These are phyloP conservation scores for Chrysaora quinquecirrha DNA, from an alignment of 30 jellyfish, hydroid and myxozoan genomes.

Conservation along the genomic window DNA sequence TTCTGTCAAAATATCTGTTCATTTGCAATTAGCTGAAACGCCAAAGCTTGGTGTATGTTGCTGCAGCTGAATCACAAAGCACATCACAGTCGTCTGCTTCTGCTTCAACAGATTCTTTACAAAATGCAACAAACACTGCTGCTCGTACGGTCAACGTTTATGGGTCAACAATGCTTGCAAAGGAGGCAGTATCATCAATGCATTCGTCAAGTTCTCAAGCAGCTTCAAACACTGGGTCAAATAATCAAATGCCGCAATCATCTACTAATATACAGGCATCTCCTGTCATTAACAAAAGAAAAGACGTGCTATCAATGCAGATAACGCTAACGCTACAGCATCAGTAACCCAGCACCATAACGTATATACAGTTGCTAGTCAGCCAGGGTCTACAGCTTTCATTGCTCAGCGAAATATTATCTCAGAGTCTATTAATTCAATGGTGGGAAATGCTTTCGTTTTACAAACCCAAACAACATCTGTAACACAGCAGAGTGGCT, in stretches of 20 bases:
- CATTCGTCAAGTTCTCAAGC: neutral
- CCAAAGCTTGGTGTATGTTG: no score
- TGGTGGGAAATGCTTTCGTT: no score
- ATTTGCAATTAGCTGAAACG: no score
- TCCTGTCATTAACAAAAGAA: neutral
- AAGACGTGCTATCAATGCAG: constrained; percentile 19
- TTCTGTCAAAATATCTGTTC: no score
- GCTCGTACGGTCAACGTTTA: neutral
- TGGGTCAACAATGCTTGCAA: neutral
- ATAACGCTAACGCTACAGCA: constrained; percentile 2
- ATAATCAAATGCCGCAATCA: neutral
- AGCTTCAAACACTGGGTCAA: neutral
- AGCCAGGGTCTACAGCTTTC: no score
- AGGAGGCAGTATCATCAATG: neutral
- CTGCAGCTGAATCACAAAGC: no score
- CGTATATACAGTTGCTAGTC: no score
- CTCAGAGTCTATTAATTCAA: no score
- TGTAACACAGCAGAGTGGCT: no score
- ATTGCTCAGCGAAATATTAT: no score
- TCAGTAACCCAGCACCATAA: neutral
- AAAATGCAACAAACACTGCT: neutral
- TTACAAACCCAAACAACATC: no score
- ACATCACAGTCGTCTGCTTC: no score
- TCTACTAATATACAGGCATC: neutral
- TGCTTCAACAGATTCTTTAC: neutral